These are phyloP conservation scores for Pyrocoelia pectoralis DNA, from an alignment of 2,888 invertebrate species.

Conservation along the genomic window DNA sequence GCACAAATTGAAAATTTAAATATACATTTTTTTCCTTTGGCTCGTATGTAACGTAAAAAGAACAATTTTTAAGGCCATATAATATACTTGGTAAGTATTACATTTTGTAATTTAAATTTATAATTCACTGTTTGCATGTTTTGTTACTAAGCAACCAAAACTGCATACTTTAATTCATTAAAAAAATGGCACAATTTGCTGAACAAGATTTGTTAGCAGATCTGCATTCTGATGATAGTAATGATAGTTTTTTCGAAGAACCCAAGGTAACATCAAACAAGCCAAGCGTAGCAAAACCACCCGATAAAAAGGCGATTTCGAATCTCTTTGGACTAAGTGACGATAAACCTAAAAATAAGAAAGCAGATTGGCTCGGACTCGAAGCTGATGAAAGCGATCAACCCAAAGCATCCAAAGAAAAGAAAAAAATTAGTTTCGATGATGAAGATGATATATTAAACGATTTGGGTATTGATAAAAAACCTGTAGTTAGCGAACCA, in stretches of 20 bases:
- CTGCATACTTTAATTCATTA: neutral
- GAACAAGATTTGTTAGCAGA: slow-evolving; percentile 51
- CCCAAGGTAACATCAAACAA: slow-evolving; percentile 56
- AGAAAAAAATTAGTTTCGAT: slow-evolving; percentile 51
- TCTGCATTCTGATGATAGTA: slow-evolving; percentile 72
- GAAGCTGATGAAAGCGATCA: slow-evolving; percentile 37
- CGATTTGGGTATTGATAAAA: slow-evolving; percentile 46
- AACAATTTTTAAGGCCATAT: too few relatives aligned
- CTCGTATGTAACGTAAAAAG: too few relatives aligned
- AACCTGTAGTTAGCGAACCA: slow-evolving; percentile 1
- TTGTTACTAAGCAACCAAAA: slow-evolving; percentile 16
- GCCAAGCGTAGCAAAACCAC: slow-evolving; percentile 45
- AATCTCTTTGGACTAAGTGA: slow-evolving; percentile 49
- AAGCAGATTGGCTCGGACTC: slow-evolving; percentile 49
- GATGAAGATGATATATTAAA: slow-evolving; percentile 53
- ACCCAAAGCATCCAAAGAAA: slow-evolving; percentile 13
- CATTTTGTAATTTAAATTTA: too few relatives aligned
- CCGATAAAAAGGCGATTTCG: slow-evolving; percentile 51
- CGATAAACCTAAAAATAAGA: slow-evolving; percentile 46
- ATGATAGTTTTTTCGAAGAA: slow-evolving; percentile 77
- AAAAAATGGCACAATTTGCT: slow-evolving; percentile 13
- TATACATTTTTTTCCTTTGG: too few relatives aligned
- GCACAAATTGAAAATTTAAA: too few relatives aligned
- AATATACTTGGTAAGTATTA: too few relatives aligned
- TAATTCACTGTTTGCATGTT: too few relatives aligned